Conservation (phyloP, 2,888 invertebrate species). For the Campopleginae sp. region DNA sequence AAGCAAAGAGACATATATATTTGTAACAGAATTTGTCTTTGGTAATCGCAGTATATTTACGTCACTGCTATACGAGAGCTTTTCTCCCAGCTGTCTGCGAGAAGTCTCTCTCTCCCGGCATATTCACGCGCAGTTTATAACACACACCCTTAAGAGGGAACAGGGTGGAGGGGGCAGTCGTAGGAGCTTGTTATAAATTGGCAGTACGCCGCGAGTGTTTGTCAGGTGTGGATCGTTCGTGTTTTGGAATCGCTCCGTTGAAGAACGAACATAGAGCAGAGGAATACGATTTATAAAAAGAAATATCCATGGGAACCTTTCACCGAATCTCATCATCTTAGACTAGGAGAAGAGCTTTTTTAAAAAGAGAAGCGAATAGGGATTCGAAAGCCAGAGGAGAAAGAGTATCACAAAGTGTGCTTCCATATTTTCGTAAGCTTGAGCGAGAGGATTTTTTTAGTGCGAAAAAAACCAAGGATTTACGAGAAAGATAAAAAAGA, state of each 20-base stretch:
- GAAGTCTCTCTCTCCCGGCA: constrained; percentile 31
- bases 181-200: constrained; percentile 45
- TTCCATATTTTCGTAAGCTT: constrained; percentile 34
- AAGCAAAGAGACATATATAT: not conserved
- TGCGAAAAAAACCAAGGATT: not conserved
- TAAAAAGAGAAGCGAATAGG: not conserved
- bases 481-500: constrained; percentile 14
- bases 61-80: constrained; percentile 7
- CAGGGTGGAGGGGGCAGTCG: not conserved
- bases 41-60: constrained; percentile 14
- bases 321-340: constrained; percentile 1
- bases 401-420: constrained; percentile 5
- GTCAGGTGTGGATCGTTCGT: constrained; percentile 65
- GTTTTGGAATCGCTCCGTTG: not conserved
- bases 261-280: not conserved
- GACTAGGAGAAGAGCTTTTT: constrained; percentile 12
- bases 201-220: constrained; percentile 76
- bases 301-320: not conserved
- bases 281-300: constrained; percentile 5
- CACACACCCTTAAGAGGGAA: constrained; percentile 13
- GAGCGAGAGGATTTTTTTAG: not conserved
- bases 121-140: constrained; percentile 60
- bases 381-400: not conserved
- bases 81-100: constrained; percentile 13
- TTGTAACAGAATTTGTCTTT: constrained; percentile 26